phyloP scores from a whole-genome alignment of 1,140 invertebrate species.

The Brachionus sp. region DNA sequence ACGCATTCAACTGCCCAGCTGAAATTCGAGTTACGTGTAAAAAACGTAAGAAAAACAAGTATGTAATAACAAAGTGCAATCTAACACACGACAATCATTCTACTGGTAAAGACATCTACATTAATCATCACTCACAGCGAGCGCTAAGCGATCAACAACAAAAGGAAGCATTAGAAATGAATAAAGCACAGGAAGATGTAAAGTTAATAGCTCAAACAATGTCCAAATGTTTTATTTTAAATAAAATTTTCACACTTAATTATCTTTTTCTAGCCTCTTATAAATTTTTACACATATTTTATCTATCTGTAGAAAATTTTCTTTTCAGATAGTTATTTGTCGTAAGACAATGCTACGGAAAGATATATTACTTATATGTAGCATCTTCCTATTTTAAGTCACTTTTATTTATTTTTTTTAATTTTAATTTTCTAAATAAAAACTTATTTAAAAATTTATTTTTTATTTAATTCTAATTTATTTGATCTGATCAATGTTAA shows the following conservation, averaged over 20 bases:
- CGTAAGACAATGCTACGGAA: no score
- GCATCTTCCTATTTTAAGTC: no score
- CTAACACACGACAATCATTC: background rate
- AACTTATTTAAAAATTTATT: no score
- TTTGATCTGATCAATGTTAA: no score
- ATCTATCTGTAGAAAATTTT: background rate
- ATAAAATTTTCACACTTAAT: slow-evolving; percentile 4
- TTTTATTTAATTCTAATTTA: no score
- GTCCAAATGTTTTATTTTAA: background rate
- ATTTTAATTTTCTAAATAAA: no score
- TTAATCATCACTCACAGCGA: background rate
- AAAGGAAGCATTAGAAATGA: background rate
- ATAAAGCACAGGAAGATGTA: background rate
- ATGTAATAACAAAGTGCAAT: slow-evolving; percentile 3
- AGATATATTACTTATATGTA: no score
- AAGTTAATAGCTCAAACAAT: no score
- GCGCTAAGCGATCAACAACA: background rate
- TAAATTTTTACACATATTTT: background rate
- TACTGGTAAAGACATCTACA: background rate
- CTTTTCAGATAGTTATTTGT: no score
- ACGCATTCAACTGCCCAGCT: background rate
- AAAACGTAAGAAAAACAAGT: no score
- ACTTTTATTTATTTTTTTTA: no score
- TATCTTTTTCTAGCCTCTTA: background rate
- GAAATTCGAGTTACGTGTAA: background rate